These are phyloP conservation scores for Trissoscelio sp. DNA, from an alignment of 2,888 invertebrate genomes.

Conservation along the genomic window DNA sequence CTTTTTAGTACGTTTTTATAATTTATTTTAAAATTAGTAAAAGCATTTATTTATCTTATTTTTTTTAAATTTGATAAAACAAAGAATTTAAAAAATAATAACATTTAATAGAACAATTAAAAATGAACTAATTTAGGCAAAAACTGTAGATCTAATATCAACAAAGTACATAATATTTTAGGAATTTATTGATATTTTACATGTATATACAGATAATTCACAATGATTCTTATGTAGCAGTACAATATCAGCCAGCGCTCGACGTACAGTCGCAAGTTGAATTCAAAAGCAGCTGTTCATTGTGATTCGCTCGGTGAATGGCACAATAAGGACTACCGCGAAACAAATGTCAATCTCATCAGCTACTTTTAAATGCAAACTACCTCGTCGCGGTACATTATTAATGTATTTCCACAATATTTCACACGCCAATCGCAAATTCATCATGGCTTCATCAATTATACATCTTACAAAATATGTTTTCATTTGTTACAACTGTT, in stretches of 20 bases:
- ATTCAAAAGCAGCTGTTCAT: slow-evolving; percentile 56
- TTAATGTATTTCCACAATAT: slow-evolving; percentile 1
- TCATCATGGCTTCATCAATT: neutral
- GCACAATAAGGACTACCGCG: slow-evolving; percentile 49
- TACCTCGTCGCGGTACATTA: slow-evolving; percentile 10
- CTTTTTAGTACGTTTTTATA: no score
- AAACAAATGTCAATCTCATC: slow-evolving; percentile 44
- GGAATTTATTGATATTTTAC: slow-evolving; percentile 57
- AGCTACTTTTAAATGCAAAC: slow-evolving; percentile 57
- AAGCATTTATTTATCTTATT: no score
- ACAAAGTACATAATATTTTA: slow-evolving; percentile 11
- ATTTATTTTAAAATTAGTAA: no score
- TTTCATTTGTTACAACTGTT: slow-evolving; percentile 9
- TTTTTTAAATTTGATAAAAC: no score
- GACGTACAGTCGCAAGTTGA: slow-evolving; percentile 45
- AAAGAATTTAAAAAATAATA: no score
- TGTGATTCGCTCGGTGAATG: slow-evolving; percentile 31
- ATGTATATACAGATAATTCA: slow-evolving; percentile 61
- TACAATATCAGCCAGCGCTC: slow-evolving; percentile 41
- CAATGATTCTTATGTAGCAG: slow-evolving; percentile 49
- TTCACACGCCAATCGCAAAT: slow-evolving; percentile 15
- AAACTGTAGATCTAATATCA: no score
- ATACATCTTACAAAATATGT: slow-evolving; percentile 29
- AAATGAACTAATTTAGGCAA: no score
- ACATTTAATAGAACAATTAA: no score